A percentile compares a stretch with the other conserved stretches of the same genome.
phyloP scores from a whole-genome alignment of 1,140 invertebrate species.

The Subanguina moxae region DNA sequence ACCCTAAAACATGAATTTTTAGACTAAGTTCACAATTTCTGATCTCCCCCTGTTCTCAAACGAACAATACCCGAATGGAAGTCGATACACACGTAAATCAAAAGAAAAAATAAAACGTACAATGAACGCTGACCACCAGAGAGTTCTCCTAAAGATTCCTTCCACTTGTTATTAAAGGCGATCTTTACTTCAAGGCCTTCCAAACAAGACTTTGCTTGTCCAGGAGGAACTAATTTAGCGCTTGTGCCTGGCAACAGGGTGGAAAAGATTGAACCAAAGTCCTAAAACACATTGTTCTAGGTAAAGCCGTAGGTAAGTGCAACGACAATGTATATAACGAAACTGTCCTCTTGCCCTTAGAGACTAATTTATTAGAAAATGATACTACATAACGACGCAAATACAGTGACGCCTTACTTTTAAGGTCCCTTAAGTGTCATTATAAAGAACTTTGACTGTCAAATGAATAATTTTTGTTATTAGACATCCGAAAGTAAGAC shows the following conservation, averaged over 20 bases:
- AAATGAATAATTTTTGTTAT: not conserved
- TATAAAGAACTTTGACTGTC: not conserved
- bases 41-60: too few relatives aligned
- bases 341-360: too few relatives aligned
- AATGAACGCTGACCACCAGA: slow-evolving; percentile 81
- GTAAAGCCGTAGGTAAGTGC: not conserved
- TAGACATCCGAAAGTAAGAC: not conserved
- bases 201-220: slow-evolving; percentile 61
- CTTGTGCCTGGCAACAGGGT: slow-evolving; percentile 81
- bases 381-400: too few relatives aligned
- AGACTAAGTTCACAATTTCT: too few relatives aligned
- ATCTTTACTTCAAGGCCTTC: slow-evolving; percentile 60
- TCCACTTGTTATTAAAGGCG: slow-evolving; percentile 87
- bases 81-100: too few relatives aligned
- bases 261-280: slow-evolving; percentile 94
- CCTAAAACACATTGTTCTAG: slow-evolving; percentile 61
- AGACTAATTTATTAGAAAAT: too few relatives aligned
- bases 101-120: too few relatives aligned
- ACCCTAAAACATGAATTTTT: slow-evolving; percentile 64
- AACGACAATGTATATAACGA: too few relatives aligned
- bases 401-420: too few relatives aligned
- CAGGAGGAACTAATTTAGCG: slow-evolving; percentile 76
- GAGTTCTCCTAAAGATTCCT: slow-evolving; percentile 88
- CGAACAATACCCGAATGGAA: too few relatives aligned
- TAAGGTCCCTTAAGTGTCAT: too few relatives aligned